phyloP scores from a whole-genome alignment of 1,140 invertebrate species.

The Adelges cooleyi region DNA sequence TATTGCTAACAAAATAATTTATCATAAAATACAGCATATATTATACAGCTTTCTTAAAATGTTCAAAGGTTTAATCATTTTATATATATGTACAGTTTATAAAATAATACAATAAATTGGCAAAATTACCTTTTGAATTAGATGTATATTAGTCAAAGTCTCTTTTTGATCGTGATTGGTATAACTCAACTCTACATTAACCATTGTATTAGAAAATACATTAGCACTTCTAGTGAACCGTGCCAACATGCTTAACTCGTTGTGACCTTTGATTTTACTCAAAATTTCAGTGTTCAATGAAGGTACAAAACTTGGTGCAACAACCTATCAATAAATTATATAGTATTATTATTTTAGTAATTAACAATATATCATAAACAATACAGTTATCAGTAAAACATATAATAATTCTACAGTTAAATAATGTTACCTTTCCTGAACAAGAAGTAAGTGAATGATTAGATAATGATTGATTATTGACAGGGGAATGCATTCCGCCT shows the following conservation, averaged over 20 bases:
- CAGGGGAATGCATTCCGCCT: background rate
- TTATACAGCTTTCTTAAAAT: no score
- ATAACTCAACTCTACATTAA: conserved; percentile 70
- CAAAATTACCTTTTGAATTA: conserved; percentile 56
- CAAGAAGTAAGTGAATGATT: no score
- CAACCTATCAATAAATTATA: background rate
- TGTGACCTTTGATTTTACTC: conserved; percentile 60
- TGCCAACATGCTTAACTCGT: conserved; percentile 53
- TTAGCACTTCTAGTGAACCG: conserved; percentile 68
- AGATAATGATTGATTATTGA: background rate
- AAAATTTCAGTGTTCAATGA: conserved; percentile 49
- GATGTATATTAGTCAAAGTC: conserved; percentile 56
- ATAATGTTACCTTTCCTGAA: no score
- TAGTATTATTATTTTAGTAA: background rate
- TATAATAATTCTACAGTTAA: no score
- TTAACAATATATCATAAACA: background rate
- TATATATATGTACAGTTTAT: no score
- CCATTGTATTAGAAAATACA: conserved; percentile 72
- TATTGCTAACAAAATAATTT: no score
- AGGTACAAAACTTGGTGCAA: conserved; percentile 7
- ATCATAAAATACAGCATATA: no score
- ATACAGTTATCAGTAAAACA: no score
- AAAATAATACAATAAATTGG: no score
- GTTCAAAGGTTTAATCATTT: no score
- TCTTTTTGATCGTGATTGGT: conserved; percentile 54